Conservation (phyloP, 2,113 vertebrate species). For the Microtus pennsylvanicus region DNA sequence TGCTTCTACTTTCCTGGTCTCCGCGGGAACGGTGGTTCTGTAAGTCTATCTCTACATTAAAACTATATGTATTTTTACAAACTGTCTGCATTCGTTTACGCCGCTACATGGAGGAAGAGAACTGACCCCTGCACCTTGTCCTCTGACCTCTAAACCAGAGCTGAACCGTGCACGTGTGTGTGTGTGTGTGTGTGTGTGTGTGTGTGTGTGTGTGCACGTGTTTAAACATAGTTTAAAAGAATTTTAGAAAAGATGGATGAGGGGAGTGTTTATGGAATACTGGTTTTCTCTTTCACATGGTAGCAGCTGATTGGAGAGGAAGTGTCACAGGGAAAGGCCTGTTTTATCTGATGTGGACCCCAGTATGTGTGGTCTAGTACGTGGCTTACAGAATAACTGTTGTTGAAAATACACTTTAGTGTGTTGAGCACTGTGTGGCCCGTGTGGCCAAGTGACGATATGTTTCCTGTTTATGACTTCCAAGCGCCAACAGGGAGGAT, state of each 20-base stretch:
- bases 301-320: not conserved
- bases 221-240: not conserved
- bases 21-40: no score
- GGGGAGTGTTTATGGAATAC: not conserved
- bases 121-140: not conserved
- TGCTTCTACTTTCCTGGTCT: no score
- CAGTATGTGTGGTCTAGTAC: no score
- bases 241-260: not conserved
- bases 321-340: not conserved
- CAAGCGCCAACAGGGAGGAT: constrained; percentile 70
- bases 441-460: not conserved
- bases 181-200: not conserved
- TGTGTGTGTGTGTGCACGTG: no score
- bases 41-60: no score
- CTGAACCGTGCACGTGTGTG: no score
- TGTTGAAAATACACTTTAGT: not conserved
- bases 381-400: not conserved
- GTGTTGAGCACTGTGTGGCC: not conserved
- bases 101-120: not conserved
- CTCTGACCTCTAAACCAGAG: not conserved
- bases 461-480: constrained; percentile 55
- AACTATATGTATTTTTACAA: no score
- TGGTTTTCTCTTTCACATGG: not conserved
- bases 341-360: not conserved
- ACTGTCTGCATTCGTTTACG: no score